Evolutionary conservation across 2,888 invertebrate species (phyloP), one percentile per base, ranked within the genome.

Genomic region (Arrhopalites spinosus): DNA sequence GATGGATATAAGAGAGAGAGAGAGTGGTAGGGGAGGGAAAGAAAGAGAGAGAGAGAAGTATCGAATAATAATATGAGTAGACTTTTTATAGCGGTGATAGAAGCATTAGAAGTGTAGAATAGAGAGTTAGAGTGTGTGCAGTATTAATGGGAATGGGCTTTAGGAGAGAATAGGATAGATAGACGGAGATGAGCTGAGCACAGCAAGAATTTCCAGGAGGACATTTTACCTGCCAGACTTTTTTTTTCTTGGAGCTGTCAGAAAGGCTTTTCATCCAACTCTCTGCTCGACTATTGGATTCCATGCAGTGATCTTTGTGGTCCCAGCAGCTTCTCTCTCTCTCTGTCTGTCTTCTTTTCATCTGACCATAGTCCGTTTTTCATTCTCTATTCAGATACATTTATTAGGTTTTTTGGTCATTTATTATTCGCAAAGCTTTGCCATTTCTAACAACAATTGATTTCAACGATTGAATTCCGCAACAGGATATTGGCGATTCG

Each of bases 241-340:
- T 64, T 71, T n/a, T n/a, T 71, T 61, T 71, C 71, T 71, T 36
- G 61, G 64, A 71, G 23, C 61, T 71, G 71, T 71, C 71, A 71
- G 36, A 61, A 36, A 43, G 30, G 36, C 43, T 61, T 61, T 71
- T 71, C 59, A 59, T 61, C 64, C 64, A 64, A 30, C 27, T 64
- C 64, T 64, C 64, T 63, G 30, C 30, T 64, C 43, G 75, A 75
- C 73, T 77, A 75, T 69, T 78, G 79, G 78, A 77, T 77, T 79
- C 79, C 79, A 7, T 79, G 78, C 73, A 77, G 79, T 77, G 79
- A 79, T 79, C 79, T 79, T 79, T 79, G 79, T 77, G 79, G 79
- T 79, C 79, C n/a, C 79, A 79, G 78, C 78, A 79, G 78, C 77
- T 79, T 79, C 77, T 75, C 74, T 75, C 36, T 36, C 36, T 66